phyloP scores from a whole-genome alignment of 1,140 invertebrate species.

The Drosophila sp. region DNA sequence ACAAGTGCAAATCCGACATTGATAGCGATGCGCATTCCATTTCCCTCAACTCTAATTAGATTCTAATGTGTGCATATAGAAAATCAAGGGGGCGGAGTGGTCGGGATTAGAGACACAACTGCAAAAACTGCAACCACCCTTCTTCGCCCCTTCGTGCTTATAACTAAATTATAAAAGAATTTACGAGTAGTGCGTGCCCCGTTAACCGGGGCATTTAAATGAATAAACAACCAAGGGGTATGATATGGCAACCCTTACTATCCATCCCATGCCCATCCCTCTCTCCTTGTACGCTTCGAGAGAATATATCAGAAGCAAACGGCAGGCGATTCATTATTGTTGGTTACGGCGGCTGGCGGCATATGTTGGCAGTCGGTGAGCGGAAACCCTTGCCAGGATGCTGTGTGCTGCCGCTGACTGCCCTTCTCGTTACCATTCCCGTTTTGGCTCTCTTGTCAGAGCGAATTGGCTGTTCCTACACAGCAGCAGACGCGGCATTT shows the following conservation, averaged over 20 bases:
- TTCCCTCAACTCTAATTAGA: slow-evolving; percentile 66
- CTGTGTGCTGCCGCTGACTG: slow-evolving; percentile 66
- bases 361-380: slow-evolving; percentile 75
- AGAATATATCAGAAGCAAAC: background rate
- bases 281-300: too few relatives aligned
- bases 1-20: slow-evolving; percentile 75
- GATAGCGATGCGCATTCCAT: slow-evolving; percentile 47
- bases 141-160: slow-evolving; percentile 36
- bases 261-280: background rate
- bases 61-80: slow-evolving; percentile 69
- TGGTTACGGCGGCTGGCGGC: slow-evolving; percentile 68
- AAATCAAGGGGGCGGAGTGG: slow-evolving; percentile 34
- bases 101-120: slow-evolving; percentile 7
- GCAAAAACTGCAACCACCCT: slow-evolving; percentile 23
- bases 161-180: slow-evolving; percentile 81
- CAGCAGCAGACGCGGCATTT: slow-evolving; percentile 48
- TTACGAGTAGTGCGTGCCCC: slow-evolving; percentile 57
- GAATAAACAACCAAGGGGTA: slow-evolving; percentile 48
- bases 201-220: slow-evolving; percentile 45
- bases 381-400: slow-evolving; percentile 74
- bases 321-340: slow-evolving; percentile 47
- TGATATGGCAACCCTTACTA: background rate
- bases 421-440: slow-evolving; percentile 8
- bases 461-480: slow-evolving; percentile 43
- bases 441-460: slow-evolving; percentile 47